Evolutionary conservation across 1,140 invertebrate species (phyloP).

Genomic region (Scaptomyza graminum): DNA sequence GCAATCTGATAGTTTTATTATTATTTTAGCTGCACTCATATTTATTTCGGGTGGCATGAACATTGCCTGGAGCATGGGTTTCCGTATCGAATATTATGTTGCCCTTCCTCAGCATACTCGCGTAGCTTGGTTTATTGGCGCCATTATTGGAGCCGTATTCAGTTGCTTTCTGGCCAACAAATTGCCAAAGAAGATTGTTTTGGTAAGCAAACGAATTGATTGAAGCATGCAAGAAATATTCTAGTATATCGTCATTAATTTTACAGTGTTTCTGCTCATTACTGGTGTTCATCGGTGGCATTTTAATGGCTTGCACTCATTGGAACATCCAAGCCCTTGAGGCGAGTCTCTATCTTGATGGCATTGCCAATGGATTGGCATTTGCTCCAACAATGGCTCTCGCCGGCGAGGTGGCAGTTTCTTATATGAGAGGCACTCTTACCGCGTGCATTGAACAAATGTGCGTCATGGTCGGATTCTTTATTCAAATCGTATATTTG

Average conservation of each 20-base stretch:
- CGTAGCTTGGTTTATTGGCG: constrained; percentile 67
- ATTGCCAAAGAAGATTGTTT: constrained; percentile 54
- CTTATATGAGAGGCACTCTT: constrained; percentile 36
- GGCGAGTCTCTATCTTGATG: constrained; percentile 56
- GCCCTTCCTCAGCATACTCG: constrained; percentile 20
- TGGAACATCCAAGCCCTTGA: constrained; percentile 10
- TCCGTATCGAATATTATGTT: background rate
- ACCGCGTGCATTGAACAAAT: constrained; percentile 40
- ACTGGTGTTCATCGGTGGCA: constrained; percentile 49
- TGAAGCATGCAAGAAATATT: background rate
- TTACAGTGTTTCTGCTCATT: constrained; percentile 28
- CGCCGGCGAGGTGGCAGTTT: constrained; percentile 47
- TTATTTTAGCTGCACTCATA: constrained; percentile 51
- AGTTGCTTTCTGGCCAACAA: constrained; percentile 44
- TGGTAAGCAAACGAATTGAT: constrained; percentile 33
- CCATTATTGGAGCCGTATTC: constrained; percentile 55
- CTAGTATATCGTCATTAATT: background rate
- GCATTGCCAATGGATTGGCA: constrained; percentile 57
- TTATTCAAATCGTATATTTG: constrained; percentile 48
- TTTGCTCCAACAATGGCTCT: constrained; percentile 63
- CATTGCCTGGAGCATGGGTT: constrained; percentile 67
- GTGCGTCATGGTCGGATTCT: constrained; percentile 21
- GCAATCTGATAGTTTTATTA: background rate
- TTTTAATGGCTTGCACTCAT: constrained; percentile 28
- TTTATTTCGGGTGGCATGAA: constrained; percentile 70